Evolutionary conservation across 1,140 invertebrate species (phyloP).

Genomic region (Copidosoma floridanum): DNA sequence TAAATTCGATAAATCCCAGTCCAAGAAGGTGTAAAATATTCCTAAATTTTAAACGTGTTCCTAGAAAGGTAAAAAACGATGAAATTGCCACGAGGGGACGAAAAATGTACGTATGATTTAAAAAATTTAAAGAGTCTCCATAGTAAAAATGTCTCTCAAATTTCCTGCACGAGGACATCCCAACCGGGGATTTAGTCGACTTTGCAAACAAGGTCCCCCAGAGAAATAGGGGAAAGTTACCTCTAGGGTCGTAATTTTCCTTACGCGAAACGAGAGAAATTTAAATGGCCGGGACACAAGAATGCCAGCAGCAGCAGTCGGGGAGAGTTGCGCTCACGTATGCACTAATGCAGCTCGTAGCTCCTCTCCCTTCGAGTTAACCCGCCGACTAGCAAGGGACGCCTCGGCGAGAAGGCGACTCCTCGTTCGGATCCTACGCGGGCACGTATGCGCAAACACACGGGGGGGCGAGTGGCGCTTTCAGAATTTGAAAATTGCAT

Average conservation of each 20-base stretch:
- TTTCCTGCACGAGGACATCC: too few relatives aligned
- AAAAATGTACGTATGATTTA: too few relatives aligned
- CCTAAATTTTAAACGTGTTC: too few relatives aligned
- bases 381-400: slow-evolving; percentile 18
- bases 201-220: background rate
- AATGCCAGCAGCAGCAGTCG: slow-evolving; percentile 34
- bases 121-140: too few relatives aligned
- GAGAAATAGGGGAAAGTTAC: too few relatives aligned
- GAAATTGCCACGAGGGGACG: too few relatives aligned
- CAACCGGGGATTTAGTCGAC: background rate
- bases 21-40: too few relatives aligned
- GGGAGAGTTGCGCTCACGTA: slow-evolving; percentile 35
- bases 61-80: too few relatives aligned
- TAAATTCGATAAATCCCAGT: slow-evolving; percentile 18
- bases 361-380: slow-evolving; percentile 40
- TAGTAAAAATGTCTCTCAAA: too few relatives aligned
- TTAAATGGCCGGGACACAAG: slow-evolving; percentile 26
- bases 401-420: slow-evolving; percentile 43
- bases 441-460: slow-evolving; percentile 30
- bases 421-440: slow-evolving; percentile 47
- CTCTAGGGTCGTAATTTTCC: slow-evolving; percentile 21
- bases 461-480: slow-evolving; percentile 27
- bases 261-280: slow-evolving; percentile 24
- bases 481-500: slow-evolving; percentile 51
- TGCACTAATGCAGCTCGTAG: slow-evolving; percentile 46